A percentile compares a stretch with the other conserved stretches of the same genome.
These are phyloP conservation scores for Dicrostonyx torquatus DNA, from an alignment of 2,797 vertebrate genomes.

Conservation along the genomic window DNA sequence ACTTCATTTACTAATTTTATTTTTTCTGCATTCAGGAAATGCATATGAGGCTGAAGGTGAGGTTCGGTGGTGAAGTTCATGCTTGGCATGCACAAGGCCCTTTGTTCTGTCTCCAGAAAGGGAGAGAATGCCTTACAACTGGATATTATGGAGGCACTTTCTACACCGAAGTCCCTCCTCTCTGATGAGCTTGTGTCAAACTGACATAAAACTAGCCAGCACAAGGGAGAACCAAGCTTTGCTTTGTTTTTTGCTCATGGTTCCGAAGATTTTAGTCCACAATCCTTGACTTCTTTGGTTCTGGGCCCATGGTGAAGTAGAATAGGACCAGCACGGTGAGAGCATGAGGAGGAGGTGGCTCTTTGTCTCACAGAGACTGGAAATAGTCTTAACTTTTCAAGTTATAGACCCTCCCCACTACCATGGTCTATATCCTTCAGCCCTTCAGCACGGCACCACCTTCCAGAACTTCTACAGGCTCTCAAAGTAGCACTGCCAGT, in stretches of 20 bases:
- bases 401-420: background rate
- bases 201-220: background rate
- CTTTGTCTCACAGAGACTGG: background rate
- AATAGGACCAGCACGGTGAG: background rate
- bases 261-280: background rate
- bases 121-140: background rate
- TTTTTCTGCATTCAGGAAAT: constrained; percentile 44
- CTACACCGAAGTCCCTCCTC: background rate
- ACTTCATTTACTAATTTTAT: background rate
- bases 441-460: background rate
- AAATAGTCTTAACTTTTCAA: background rate
- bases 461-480: background rate
- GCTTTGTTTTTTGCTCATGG: background rate
- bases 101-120: background rate
- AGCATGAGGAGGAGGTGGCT: background rate
- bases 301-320: background rate
- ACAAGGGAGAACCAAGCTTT: background rate
- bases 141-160: background rate
- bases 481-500: background rate
- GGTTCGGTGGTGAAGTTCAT: background rate
- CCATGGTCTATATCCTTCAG: background rate
- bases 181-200: background rate
- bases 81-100: background rate
- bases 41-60: background rate
- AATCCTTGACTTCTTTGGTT: background rate